Evolutionary conservation across 2,888 invertebrate genomes (phyloP).

Genomic region (Copidosoma aretas): DNA sequence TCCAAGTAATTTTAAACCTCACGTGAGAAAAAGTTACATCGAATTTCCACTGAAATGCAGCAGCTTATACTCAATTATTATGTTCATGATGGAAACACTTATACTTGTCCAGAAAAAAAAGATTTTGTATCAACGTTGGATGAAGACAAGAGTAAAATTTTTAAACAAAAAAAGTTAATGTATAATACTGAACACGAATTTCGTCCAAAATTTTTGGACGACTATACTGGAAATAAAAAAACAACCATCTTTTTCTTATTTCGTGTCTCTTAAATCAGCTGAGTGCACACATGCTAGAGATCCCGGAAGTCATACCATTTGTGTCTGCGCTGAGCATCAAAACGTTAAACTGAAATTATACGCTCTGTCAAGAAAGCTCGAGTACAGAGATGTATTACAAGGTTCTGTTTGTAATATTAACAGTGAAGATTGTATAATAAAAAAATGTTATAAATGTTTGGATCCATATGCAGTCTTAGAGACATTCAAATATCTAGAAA

Average conservation of each 20-base stretch:
- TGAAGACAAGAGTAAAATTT: neutral
- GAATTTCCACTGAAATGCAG: conserved; percentile 3
- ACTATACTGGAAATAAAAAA: too few species aligned
- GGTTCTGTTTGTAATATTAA: conserved; percentile 3
- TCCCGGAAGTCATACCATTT: conserved; percentile 12
- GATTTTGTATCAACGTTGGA: neutral
- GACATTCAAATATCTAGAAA: neutral
- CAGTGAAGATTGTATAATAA: conserved; percentile 1
- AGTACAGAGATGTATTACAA: conserved; percentile 2
- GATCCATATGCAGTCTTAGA: neutral
- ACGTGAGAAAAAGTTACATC: conserved; percentile 2
- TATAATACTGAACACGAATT: too few species aligned
- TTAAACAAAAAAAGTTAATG: too few species aligned
- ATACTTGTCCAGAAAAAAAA: neutral
- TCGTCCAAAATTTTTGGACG: too few species aligned
- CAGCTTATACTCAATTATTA: neutral
- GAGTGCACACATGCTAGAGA: conserved; percentile 13
- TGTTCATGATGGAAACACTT: neutral
- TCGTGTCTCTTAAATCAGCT: conserved; percentile 1
- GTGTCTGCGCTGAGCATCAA: conserved; percentile 11
- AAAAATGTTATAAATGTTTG: conserved; percentile 2
- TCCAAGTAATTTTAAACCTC: neutral
- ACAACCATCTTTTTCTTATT: conserved; percentile 6
- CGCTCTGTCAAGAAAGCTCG: conserved; percentile 8
- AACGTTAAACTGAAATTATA: conserved; percentile 15